Base-by-base conservation (phyloP, 2,888 invertebrate genomes). In the Cephus sareptanus region DNA sequence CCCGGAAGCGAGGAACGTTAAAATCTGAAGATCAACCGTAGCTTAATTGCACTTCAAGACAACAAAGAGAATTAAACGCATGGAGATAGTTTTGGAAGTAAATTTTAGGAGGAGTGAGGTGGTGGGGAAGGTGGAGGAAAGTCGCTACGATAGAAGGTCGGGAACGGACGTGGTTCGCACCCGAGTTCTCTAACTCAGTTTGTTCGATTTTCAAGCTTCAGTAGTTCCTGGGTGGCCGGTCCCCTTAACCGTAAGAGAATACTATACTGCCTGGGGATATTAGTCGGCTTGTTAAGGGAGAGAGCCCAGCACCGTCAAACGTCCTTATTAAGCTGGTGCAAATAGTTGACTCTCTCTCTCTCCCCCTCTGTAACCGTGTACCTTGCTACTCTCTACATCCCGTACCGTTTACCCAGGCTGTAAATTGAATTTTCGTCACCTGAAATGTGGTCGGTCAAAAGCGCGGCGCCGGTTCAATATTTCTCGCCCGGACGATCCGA, bases 131-230 rank as follows among this genome's bases (percentile, higher is more conserved):
- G 11, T 0, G 70, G 12, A 31, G 31, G 40, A 56, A 75, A 79
- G 76, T 78, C 79, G 75, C 40, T 73, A 76, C 76, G 80, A 77
- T 75, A 78, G 79, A 81, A 79, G 77, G 79, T 80, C 77, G 78
- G 77, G 79, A 78, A 79, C 79, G 79, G 76, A 75, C 80, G 77
- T 77, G 78, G 76, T 81, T 84, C 69, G 77, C 73, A 77, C 30
- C 71, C 33, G 77, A 87, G 87, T 88, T 89, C 86, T 86, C 86
- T 90, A 90, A 90, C 89, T 87, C 86, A 89, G 88, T 90, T 90
- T 90, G 87, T 90, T 90, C 89, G 89, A 85, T 90, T 90, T 89
- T 90, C 89, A 88, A 89, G 88, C 89, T 88, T 89, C 88, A 85
- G 85, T 86, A 86, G 85, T 87, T 88, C 85, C 30, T 81, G 83